Percentiles rank a stretch among this genome's conserved stretches.
Evolutionary conservation across 1,140 invertebrate genomes (phyloP).

Genomic region (Hyphantria cunea): DNA sequence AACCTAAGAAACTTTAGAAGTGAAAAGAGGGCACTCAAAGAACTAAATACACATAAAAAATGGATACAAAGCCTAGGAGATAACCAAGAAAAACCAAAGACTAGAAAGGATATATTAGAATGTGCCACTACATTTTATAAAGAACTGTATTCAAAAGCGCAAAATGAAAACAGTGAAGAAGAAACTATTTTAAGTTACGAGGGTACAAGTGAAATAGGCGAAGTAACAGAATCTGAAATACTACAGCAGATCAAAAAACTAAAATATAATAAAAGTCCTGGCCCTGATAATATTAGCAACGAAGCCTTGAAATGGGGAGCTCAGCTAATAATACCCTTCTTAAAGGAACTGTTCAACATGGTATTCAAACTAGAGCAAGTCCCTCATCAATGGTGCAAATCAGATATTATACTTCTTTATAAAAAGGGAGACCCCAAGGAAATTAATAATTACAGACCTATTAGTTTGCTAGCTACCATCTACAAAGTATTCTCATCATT

Average conservation of each 20-base stretch:
- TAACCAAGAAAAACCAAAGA: neutral
- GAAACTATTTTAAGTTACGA: no score
- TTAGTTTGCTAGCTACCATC: neutral
- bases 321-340: neutral
- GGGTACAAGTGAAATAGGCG: no score
- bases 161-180: neutral
- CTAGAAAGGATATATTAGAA: conserved; percentile 2
- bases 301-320: neutral
- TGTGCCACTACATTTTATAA: neutral
- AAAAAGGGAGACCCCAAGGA: neutral
- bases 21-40: neutral
- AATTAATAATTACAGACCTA: neutral
- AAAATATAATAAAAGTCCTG: neutral
- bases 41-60: neutral
- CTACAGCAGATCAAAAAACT: neutral
- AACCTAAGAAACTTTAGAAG: neutral
- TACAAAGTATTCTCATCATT: conserved; percentile 25
- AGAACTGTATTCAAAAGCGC: neutral
- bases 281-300: neutral
- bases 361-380: neutral
- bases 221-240: neutral
- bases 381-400: neutral
- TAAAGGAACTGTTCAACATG: conserved; percentile 1
- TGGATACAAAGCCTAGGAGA: neutral
- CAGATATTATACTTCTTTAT: conserved; percentile 1